phyloP scores from a whole-genome alignment of 2,797 vertebrate genomes.

The Kryptopterus vitreolus region DNA sequence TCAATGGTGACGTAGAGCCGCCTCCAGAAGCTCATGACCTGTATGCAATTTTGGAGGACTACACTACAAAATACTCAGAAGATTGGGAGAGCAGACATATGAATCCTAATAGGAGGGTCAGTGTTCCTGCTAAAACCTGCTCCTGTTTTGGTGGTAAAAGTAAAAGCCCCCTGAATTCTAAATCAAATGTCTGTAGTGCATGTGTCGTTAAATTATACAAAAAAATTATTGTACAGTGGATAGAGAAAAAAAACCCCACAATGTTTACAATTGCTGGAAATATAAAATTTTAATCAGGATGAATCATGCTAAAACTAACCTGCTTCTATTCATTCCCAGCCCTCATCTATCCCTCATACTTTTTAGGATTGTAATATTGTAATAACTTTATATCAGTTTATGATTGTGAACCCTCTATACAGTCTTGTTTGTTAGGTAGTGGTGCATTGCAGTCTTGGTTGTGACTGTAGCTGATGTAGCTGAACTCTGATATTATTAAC shows the following conservation, averaged over 20 bases:
- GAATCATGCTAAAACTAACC: background rate
- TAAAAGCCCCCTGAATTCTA: background rate
- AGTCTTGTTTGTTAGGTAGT: too few relatives aligned
- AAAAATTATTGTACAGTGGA: background rate
- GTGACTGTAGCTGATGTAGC: background rate
- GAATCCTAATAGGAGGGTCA: slow-evolving; percentile 63
- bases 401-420: too few relatives aligned
- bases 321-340: background rate
- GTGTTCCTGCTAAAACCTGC: background rate
- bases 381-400: too few relatives aligned
- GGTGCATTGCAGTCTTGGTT: background rate
- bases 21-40: slow-evolving; percentile 83
- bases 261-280: too few relatives aligned
- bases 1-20: slow-evolving; percentile 85
- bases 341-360: too few relatives aligned
- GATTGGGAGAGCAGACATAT: slow-evolving; percentile 75
- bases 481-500: background rate
- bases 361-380: too few relatives aligned
- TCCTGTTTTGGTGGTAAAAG: background rate
- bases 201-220: background rate
- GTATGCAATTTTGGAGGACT: slow-evolving; percentile 82
- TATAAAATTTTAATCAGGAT: background rate
- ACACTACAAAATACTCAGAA: slow-evolving; percentile 80
- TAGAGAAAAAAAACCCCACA: background rate
- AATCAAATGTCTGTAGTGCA: background rate